Base-by-base conservation (phyloP, 2,888 invertebrate genomes). In the Nephrotoma flavescens region DNA sequence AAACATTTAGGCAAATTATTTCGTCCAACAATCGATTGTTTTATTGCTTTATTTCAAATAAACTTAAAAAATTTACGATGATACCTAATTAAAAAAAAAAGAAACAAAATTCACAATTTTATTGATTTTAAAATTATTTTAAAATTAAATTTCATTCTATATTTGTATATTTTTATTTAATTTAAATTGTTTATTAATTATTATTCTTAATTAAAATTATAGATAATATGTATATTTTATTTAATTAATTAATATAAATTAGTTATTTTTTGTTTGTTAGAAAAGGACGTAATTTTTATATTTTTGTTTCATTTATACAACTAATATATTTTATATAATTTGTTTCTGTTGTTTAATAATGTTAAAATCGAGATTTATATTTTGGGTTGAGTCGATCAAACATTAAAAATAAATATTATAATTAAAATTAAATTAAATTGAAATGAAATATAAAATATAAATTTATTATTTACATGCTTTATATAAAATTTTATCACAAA, bases 401-500 rank as follows among this genome's bases (percentile, higher is more conserved):
- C 31, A 71, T 31, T 71, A 71, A 71, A 71, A 71, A 9, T 31
- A 71, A 44, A 31, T 9, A 19, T 7, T 71, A 19, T 31, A n/a
- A 31, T 31, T 31, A 31, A 71, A 71, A 19, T 52, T 57, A 31
- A 71, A 71, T 71, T 71, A 71, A 31, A 31, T 31, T 31, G 7
- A 57, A 57, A 0, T 11, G 6, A 31, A 71, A 71, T 15, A 31
- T 71, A 6, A 71, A 15, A 57, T 15, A 15, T 11, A 15, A 57
- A 57, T 31, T n/a, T 12, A 47, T 71, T 71, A 71, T 71, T 71
- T 71, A 71, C 71, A 71, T 31, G n/a, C 19, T 52, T 71, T 71
- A 71, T 45, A 45, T 41, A 45, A 44, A 85, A 47, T 86, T 83
- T 57, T 88, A 88, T 88, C 88, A 88, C 87, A 88, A 88, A 57